These are phyloP conservation scores for Nemurella pictetii DNA, from an alignment of 2,888 invertebrate genomes.

Conservation along the genomic window DNA sequence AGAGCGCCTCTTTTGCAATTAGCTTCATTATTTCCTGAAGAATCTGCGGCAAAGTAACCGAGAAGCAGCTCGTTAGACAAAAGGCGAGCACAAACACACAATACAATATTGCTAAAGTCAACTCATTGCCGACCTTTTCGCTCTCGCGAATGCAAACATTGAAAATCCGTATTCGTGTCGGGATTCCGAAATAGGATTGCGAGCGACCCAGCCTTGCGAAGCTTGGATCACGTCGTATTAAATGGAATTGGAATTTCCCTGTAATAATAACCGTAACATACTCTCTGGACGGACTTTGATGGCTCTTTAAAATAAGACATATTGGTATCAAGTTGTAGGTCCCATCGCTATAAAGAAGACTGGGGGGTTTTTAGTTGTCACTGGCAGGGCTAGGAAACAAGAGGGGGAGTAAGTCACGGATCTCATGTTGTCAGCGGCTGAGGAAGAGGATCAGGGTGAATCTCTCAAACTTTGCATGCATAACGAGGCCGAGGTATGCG, in stretches of 20 bases:
- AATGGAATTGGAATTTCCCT: neutral
- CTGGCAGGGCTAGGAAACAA: neutral
- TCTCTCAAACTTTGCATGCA: constrained; percentile 22
- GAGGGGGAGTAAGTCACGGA: neutral
- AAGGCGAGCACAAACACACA: neutral
- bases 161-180: neutral
- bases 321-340: neutral
- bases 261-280: neutral
- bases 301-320: neutral
- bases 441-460: neutral
- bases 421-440: neutral
- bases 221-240: neutral
- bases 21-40: neutral
- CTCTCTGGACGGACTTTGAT: neutral
- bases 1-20: neutral
- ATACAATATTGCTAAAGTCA: neutral
- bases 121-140: neutral
- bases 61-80: neutral
- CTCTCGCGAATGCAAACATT: neutral
- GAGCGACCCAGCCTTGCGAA: neutral
- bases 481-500: constrained; percentile 19
- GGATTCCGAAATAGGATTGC: neutral
- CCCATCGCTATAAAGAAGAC: neutral
- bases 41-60: neutral
- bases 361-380: neutral